Conservation (phyloP, 1,140 invertebrate species). For the Hylaeus anthracinus region DNA sequence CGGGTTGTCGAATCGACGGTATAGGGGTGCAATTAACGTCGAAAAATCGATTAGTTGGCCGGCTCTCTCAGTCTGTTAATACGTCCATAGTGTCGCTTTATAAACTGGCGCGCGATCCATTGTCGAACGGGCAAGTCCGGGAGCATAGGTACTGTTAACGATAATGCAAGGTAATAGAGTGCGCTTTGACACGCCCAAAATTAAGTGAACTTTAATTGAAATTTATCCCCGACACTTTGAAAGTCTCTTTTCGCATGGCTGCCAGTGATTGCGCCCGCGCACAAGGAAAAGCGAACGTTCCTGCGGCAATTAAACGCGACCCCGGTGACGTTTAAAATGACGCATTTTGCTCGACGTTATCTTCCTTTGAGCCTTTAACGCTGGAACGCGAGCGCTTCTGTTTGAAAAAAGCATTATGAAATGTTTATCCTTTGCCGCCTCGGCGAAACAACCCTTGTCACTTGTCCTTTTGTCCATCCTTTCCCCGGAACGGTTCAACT, state of each 20-base stretch:
- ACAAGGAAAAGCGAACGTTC: conserved; percentile 3
- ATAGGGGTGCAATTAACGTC: conserved; percentile 49
- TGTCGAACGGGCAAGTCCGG: conserved; percentile 47
- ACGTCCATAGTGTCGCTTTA: conserved; percentile 43
- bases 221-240: conserved; percentile 41
- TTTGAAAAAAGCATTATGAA: conserved; percentile 20
- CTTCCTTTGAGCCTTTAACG: conserved; percentile 33
- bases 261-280: background rate
- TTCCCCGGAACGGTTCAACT: background rate
- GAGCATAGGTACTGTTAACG: conserved; percentile 47
- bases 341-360: conserved; percentile 29
- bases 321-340: conserved; percentile 29
- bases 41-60: conserved; percentile 50
- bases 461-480: background rate
- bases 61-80: conserved; percentile 29
- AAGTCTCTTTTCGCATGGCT: background rate
- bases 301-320: conserved; percentile 33
- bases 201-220: conserved; percentile 64
- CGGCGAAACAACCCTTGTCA: conserved; percentile 1
- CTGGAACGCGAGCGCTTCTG: background rate
- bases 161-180: conserved; percentile 61
- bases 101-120: conserved; percentile 51
- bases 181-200: conserved; percentile 55
- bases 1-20: background rate
- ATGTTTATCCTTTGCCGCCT: conserved; percentile 33